Base-by-base conservation (phyloP, 2,888 invertebrate genomes). In the Thereva nobilitata region DNA sequence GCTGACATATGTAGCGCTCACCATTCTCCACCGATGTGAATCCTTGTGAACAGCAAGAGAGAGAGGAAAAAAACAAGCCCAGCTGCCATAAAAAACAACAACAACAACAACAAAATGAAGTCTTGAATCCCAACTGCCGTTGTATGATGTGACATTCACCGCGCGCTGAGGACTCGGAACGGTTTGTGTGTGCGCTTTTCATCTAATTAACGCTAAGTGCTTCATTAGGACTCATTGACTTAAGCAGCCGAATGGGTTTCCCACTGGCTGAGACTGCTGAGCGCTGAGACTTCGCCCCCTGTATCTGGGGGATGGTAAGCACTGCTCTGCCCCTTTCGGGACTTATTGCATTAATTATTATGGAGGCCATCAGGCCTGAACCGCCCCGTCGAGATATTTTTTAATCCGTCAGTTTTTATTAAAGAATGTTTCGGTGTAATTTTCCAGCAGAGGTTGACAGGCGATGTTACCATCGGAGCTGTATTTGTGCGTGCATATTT, bases 131-230 rank as follows among this genome's bases (percentile, higher is more conserved):
- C 23, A 2, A 2, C 23, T 23, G 23, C 23, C 23, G 42, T 45
- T 10, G 59, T 50, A 7, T 52, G 56, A n/a, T 55, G 64, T 64
- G 65, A 65, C 65, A 47, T 65, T 55, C 56, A 65, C 40, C 55
- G 49, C 55, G 47, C 37, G 53, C 45, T 54, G 44, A 41, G 54
- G 65, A 23, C 23, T 23, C 23, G 23, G 23, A 23, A 23, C 41
- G 45, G 10, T 10, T 23, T 38, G 49, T 59, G 23, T 64, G 54
- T 61, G 61, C 61, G 68, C 68, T 56, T 68, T 66, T 68, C 68
- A 68, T 69, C 68, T 69, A 69, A 69, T 69, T 69, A 69, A 67
- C 67, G 68, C 64, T 69, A 69, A 69, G 68, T 69, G 68, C 67
- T 69, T 69, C 68, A 69, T 67, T 69, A 50, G 52, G 52, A 63